phyloP scores from a whole-genome alignment of 1,140 invertebrate species.

The Leptopilina boulardi region DNA sequence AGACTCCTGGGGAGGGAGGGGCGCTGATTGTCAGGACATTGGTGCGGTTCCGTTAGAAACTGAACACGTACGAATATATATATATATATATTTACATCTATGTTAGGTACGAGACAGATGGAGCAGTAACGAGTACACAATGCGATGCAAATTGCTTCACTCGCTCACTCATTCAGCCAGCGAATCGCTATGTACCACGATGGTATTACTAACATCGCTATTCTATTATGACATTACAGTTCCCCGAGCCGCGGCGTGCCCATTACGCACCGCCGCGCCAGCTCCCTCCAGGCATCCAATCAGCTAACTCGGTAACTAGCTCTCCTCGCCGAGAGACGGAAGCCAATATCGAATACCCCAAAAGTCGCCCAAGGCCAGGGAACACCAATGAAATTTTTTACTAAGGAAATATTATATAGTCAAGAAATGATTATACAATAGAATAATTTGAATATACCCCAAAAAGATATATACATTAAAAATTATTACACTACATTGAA shows the following conservation, averaged over 20 bases:
- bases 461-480: no score
- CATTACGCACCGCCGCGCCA: conserved; percentile 42
- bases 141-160: conserved; percentile 75
- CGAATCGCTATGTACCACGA: conserved; percentile 56
- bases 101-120: conserved; percentile 48
- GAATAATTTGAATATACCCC: not conserved
- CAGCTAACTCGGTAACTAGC: conserved; percentile 66
- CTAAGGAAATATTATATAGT: not conserved
- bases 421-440: not conserved
- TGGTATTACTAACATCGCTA: conserved; percentile 76
- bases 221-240: conserved; percentile 74
- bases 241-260: conserved; percentile 60
- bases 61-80: conserved; percentile 15
- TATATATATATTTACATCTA: not conserved
- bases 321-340: conserved; percentile 51
- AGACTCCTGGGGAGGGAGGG: conserved; percentile 60
- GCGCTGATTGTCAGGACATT: conserved; percentile 65
- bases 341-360: conserved; percentile 47
- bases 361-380: conserved; percentile 42
- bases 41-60: conserved; percentile 46
- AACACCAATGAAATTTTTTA: not conserved
- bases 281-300: conserved; percentile 66
- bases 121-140: conserved; percentile 57
- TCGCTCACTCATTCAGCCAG: conserved; percentile 58
- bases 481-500: no score